Evolutionary conservation across 2,113 vertebrate species (phyloP), one percentile per base, ranked within the genome.

Genomic region (Merops nubicus): DNA sequence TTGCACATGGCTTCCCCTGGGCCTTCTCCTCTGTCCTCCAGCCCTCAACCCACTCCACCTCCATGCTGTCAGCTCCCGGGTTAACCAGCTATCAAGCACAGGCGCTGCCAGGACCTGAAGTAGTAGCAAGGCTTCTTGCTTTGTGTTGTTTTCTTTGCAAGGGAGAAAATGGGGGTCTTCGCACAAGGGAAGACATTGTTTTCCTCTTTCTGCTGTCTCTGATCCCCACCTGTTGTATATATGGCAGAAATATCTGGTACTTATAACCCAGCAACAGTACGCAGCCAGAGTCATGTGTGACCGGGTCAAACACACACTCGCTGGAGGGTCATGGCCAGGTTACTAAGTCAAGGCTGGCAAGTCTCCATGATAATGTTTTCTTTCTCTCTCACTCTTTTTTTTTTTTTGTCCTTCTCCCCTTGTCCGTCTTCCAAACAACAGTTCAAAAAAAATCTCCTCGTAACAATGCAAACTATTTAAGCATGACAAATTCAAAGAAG

Each of bases 281-380:
- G 40, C 89, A 91, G 97, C 96, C 95, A 91, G 98, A 96, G 89
- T 95, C 96, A 96, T 88, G 62, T 89, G 93, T 98, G 98, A 98
- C 98, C 97, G 77, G 97, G 98, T 98, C 97, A 98, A 91, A 94
- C 87, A 97, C 97, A 97, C 98, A 97, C 97, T 96, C 93, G 79
- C 96, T 97, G 57, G 53, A 95, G 98, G 98, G 98, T 98, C 98
- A 98, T 70, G 96, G 97, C 95, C 98, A 97, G 98, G 98, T 98
- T 98, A 98, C 97, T 65, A 97, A 98, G 97, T 98, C 98, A 97
- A 96, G 97, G 90, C 96, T 98, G 98, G 96, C 97, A 94, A 92
- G 88, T 76, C 79, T 96, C 96, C 85, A 79, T 17, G 4, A 82
- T 89, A 96, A 93, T 93, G 97, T 97, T 98, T 97, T 97, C 95